A percentile compares a stretch with the other conserved stretches of the same genome.
These are phyloP conservation scores for Acrocyrtus sp. DNA, from an alignment of 2,888 invertebrate species.

Conservation along the genomic window DNA sequence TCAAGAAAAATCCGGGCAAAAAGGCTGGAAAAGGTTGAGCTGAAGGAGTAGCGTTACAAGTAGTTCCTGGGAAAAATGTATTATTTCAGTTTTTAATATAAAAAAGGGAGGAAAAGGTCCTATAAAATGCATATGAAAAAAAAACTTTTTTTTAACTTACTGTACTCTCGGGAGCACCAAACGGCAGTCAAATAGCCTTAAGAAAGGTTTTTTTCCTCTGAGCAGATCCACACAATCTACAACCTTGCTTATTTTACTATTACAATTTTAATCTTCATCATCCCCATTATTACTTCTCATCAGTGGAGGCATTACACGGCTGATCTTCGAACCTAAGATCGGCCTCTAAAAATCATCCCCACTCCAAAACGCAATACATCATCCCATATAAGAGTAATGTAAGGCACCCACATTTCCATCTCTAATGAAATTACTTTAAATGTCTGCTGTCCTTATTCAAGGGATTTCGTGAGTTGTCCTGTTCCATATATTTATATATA, in stretches of 20 bases:
- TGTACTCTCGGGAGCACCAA: too few species aligned
- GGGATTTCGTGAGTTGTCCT: slow-evolving; percentile 36
- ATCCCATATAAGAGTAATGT: slow-evolving; percentile 14
- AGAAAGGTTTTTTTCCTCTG: slow-evolving; percentile 28
- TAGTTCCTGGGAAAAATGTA: slow-evolving; percentile 36
- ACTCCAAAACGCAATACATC: slow-evolving; percentile 35
- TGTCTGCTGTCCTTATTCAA: slow-evolving; percentile 12
- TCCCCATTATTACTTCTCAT: slow-evolving; percentile 32
- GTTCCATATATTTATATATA: too few species aligned
- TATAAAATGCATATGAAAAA: too few species aligned
- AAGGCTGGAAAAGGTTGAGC: slow-evolving; percentile 59
- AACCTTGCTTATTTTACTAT: slow-evolving; percentile 25
- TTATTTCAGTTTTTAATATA: slow-evolving; percentile 15
- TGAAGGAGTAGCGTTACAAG: slow-evolving; percentile 47
- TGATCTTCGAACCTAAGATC: slow-evolving; percentile 10
- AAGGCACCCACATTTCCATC: slow-evolving; percentile 10
- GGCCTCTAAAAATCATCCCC: slow-evolving; percentile 44
- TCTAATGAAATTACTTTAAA: not conserved
- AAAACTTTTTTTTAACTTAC: too few species aligned
- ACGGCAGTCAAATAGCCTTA: slow-evolving; percentile 27
- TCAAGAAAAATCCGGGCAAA: slow-evolving; percentile 54
- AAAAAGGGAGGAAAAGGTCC: slow-evolving; percentile 16
- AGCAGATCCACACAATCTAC: slow-evolving; percentile 30
- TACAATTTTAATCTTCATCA: slow-evolving; percentile 46
- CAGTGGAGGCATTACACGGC: slow-evolving; percentile 11